Evolutionary conservation across 2,888 invertebrate genomes (phyloP).

Genomic region (Watsonalla binaria): DNA sequence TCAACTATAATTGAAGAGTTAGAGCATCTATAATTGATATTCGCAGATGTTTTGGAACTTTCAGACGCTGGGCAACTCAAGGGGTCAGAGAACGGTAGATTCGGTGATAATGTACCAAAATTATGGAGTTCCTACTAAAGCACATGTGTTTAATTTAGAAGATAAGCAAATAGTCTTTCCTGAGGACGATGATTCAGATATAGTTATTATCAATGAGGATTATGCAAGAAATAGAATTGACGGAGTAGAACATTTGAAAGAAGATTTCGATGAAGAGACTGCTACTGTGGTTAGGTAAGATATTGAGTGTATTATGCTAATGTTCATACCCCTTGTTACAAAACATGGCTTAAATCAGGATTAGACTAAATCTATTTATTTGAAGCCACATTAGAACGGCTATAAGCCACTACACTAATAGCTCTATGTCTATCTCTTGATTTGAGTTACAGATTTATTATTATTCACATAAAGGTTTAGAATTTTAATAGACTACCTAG

Average conservation of each 20-base stretch:
- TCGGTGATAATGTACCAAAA: slow-evolving; percentile 65
- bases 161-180: slow-evolving; percentile 66
- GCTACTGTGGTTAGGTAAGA: slow-evolving; percentile 41
- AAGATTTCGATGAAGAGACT: slow-evolving; percentile 34
- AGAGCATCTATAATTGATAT: slow-evolving; percentile 67
- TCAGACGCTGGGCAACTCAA: slow-evolving; percentile 84
- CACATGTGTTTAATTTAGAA: slow-evolving; percentile 52
- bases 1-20: background rate
- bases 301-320: background rate
- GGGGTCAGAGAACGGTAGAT: slow-evolving; percentile 83
- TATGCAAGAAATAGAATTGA: slow-evolving; percentile 48
- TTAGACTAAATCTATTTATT: too few relatives aligned
- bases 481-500: too few relatives aligned
- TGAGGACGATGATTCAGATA: slow-evolving; percentile 65
- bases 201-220: slow-evolving; percentile 69
- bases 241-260: slow-evolving; percentile 33
- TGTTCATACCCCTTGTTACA: too few relatives aligned
- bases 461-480: too few relatives aligned
- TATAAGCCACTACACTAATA: too few relatives aligned
- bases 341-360: too few relatives aligned
- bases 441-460: background rate
- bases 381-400: too few relatives aligned
- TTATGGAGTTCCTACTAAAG: slow-evolving; percentile 50
- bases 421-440: too few relatives aligned
- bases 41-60: slow-evolving; percentile 90